Evolutionary conservation across 2,113 vertebrate genomes (phyloP).

Genomic region (Cephalopterus ornatus): DNA sequence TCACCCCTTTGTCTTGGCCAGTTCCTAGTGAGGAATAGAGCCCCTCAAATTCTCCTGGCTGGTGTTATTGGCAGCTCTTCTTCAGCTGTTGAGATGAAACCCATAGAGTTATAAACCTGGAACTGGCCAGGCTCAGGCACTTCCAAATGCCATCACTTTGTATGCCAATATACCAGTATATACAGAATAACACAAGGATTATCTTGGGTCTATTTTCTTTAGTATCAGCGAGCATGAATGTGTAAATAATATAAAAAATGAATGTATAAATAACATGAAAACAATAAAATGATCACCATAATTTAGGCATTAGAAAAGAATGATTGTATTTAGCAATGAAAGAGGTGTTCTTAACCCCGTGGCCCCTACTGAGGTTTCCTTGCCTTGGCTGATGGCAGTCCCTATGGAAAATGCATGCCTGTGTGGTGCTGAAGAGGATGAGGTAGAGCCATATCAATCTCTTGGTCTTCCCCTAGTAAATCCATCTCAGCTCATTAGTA

Average conservation of each 20-base stretch:
- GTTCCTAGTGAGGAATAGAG: not conserved
- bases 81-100: not conserved
- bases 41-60: not conserved
- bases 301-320: not conserved
- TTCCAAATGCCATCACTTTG: not conserved
- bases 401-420: accelerated
- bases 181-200: not conserved
- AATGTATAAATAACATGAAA: not conserved
- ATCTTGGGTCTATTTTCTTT: not conserved
- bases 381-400: not conserved
- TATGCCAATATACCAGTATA: accelerated
- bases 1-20: not conserved
- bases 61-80: not conserved
- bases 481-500: not conserved
- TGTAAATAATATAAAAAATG: not conserved
- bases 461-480: not conserved
- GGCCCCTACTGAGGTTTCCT: not conserved
- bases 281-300: not conserved
- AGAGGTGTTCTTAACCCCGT: not conserved
- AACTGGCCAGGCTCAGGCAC: not conserved
- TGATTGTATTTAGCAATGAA: not conserved
- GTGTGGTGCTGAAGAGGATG: not conserved
- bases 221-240: accelerated
- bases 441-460: not conserved
- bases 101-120: not conserved